Conservation (phyloP, 2,888 invertebrate species). For the Eupithecia insigniata region DNA sequence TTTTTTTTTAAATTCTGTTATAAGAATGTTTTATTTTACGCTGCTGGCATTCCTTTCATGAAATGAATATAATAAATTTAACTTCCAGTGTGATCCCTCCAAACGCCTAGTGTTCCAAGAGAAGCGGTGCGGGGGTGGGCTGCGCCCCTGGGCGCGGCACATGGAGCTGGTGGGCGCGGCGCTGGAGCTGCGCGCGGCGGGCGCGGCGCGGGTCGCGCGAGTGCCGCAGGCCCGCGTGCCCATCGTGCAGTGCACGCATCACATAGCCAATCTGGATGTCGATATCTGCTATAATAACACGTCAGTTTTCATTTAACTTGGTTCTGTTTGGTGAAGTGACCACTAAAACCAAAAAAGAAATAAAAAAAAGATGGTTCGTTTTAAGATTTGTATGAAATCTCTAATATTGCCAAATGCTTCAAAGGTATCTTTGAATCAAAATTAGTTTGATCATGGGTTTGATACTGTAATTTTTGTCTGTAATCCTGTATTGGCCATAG, state of each 20-base stretch:
- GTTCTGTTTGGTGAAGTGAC: no score
- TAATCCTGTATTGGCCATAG: no score
- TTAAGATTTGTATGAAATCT: no score
- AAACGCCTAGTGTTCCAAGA: slow-evolving; percentile 72
- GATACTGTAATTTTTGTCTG: no score
- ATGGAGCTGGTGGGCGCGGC: slow-evolving; percentile 90
- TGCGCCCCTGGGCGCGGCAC: slow-evolving; percentile 87
- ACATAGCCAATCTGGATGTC: slow-evolving; percentile 89
- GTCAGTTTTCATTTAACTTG: slow-evolving; percentile 78
- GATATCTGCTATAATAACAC: slow-evolving; percentile 92
- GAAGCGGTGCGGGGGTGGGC: slow-evolving; percentile 72
- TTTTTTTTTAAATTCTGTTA: no score
- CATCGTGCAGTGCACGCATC: slow-evolving; percentile 93
- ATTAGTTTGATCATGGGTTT: no score
- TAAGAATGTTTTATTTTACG: no score
- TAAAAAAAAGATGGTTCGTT: no score
- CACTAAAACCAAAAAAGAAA: no score
- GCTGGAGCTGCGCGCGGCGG: slow-evolving; percentile 89
- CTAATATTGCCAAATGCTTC: no score
- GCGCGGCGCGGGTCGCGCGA: slow-evolving; percentile 87
- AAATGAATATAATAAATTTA: background rate
- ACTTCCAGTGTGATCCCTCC: slow-evolving; percentile 49
- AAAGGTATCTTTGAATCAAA: no score
- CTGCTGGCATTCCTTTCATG: background rate
- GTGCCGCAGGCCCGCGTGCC: slow-evolving; percentile 95